A percentile compares a stretch with the other conserved stretches of the same genome.
Evolutionary conservation across 1,140 invertebrate genomes (phyloP).

Genomic region (Mizuhopecten yessoensis): DNA sequence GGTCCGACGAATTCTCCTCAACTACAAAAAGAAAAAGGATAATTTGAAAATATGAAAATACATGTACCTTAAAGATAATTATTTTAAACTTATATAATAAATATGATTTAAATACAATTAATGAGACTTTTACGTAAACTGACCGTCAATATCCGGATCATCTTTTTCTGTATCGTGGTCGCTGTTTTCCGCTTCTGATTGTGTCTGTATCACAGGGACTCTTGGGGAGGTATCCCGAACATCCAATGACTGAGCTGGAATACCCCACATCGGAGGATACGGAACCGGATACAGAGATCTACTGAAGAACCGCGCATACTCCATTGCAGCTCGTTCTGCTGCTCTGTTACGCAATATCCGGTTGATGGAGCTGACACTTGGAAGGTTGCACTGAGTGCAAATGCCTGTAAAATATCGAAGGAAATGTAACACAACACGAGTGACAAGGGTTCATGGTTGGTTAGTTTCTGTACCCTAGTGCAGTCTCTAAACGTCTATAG

Average conservation of each 20-base stretch:
- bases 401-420: slow-evolving; percentile 88
- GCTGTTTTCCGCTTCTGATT: not conserved
- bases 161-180: not conserved
- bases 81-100: too few species aligned
- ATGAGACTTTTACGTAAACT: not conserved
- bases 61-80: not conserved
- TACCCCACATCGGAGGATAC: slow-evolving; percentile 62
- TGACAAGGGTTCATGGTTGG: too few species aligned
- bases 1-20: slow-evolving; percentile 43
- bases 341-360: slow-evolving; percentile 91
- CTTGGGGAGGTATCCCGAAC: not conserved
- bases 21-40: slow-evolving; percentile 11
- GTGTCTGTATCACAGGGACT: not conserved
- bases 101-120: not conserved
- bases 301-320: slow-evolving; percentile 70
- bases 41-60: not conserved
- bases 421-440: not conserved
- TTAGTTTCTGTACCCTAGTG: too few species aligned
- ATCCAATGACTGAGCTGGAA: not conserved
- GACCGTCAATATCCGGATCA: not conserved
- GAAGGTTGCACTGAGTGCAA: slow-evolving; percentile 98
- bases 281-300: slow-evolving; percentile 53
- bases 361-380: slow-evolving; percentile 99
- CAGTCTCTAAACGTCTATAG: too few species aligned
- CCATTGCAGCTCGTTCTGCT: slow-evolving; percentile 76